Evolutionary conservation across 2,797 vertebrate species (phyloP).

Genomic region (Sciurus carolinensis): DNA sequence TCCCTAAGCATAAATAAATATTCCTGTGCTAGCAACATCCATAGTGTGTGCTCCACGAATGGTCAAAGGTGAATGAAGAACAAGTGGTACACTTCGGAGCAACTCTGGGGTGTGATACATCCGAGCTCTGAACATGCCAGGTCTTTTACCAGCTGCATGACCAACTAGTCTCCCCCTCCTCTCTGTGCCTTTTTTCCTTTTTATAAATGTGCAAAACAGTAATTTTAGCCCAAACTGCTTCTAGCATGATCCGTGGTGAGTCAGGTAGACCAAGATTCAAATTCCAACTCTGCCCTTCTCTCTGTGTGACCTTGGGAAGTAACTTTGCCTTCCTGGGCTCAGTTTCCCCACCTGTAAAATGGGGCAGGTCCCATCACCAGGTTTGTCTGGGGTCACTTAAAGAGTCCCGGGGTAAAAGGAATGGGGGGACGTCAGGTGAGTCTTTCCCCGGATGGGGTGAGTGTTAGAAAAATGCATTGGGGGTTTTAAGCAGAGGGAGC

Average conservation of each 20-base stretch:
- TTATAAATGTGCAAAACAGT: background rate
- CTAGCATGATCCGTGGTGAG: background rate
- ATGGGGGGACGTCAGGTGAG: background rate
- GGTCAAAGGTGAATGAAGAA: background rate
- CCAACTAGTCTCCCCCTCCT: background rate
- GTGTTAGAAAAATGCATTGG: background rate
- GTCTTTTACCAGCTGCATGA: background rate
- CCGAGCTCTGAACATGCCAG: accelerated
- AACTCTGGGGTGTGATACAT: background rate
- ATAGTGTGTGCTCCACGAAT: background rate
- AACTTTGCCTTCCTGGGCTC: slow-evolving; percentile 41
- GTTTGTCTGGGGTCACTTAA: background rate
- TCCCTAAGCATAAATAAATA: background rate
- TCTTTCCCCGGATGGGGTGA: background rate
- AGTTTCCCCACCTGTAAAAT: slow-evolving; percentile 74
- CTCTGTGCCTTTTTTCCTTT: background rate
- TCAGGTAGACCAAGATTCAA: background rate
- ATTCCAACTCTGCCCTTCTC: background rate
- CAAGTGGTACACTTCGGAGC: background rate
- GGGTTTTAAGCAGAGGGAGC: background rate
- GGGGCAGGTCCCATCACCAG: background rate
- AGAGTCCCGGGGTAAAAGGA: background rate
- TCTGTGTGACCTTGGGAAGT: slow-evolving; percentile 21
- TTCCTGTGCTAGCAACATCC: background rate
- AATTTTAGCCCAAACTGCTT: background rate